These are phyloP conservation scores for Neoascia interrupta DNA, from an alignment of 2,888 invertebrate genomes.

Conservation along the genomic window DNA sequence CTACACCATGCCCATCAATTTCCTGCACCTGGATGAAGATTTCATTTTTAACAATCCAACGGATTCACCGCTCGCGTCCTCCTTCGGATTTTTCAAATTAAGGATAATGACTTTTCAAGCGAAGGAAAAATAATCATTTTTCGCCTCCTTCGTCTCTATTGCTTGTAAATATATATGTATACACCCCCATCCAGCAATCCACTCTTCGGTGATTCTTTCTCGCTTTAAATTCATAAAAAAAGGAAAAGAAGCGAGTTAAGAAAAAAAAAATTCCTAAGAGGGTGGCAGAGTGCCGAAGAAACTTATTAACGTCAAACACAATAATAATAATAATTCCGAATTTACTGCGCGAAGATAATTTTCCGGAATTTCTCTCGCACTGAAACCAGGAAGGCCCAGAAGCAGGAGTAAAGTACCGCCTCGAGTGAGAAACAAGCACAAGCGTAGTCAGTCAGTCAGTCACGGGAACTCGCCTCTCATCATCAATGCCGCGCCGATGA, in stretches of 20 bases:
- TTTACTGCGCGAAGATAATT: constrained; percentile 67
- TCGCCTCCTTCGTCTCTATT: constrained; percentile 36
- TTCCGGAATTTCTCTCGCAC: constrained; percentile 61
- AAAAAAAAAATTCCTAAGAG: constrained; percentile 14
- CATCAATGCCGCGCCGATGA: constrained; percentile 53
- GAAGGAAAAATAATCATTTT: constrained; percentile 63
- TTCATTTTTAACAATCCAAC: constrained; percentile 34
- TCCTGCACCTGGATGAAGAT: constrained; percentile 29
- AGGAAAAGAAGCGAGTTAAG: constrained; percentile 2
- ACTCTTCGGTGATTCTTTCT: constrained; percentile 45
- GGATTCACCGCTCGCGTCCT: constrained; percentile 22
- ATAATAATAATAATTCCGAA: constrained; percentile 69
- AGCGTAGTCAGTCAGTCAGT: constrained; percentile 33
- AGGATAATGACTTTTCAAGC: constrained; percentile 69
- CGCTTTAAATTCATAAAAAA: constrained; percentile 48
- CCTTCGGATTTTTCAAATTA: constrained; percentile 55
- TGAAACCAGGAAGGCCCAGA: constrained; percentile 12
- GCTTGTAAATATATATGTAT: constrained; percentile 7
- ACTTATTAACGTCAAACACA: constrained; percentile 70
- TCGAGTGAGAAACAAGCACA: no score
- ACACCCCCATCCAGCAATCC: constrained; percentile 20
- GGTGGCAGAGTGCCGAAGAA: constrained; percentile 43
- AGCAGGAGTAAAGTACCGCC: no score
- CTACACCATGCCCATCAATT: background rate
- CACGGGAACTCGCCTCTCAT: constrained; percentile 16